Conservation (phyloP, 1,140 invertebrate genomes). For the Rhizoglyphus robini region DNA sequence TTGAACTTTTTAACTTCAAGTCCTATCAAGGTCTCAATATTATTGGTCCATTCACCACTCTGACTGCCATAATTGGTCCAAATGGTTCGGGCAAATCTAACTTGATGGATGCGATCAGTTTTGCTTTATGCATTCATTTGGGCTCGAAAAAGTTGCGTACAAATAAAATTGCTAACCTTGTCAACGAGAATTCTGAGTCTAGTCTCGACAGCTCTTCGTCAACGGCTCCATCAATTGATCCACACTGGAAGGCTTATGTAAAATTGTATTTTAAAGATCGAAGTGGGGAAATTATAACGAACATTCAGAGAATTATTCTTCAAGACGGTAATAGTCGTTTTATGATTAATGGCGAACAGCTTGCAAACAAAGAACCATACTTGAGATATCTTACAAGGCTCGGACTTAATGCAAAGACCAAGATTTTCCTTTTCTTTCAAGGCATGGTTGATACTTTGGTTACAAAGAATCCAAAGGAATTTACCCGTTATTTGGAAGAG, state of each 20-base stretch:
- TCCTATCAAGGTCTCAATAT: neutral
- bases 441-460: neutral
- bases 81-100: slow-evolving; percentile 14
- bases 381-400: neutral
- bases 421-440: slow-evolving; percentile 1
- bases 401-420: neutral
- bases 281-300: too few species aligned
- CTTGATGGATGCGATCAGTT: slow-evolving; percentile 10
- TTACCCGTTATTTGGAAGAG: neutral
- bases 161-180: neutral
- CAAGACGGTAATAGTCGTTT: too few species aligned
- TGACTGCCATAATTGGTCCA: slow-evolving; percentile 3
- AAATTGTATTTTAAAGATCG: neutral
- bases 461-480: neutral
- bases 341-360: too few species aligned
- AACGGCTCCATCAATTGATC: neutral
- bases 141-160: neutral
- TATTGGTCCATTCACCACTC: neutral
- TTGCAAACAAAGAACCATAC: too few species aligned
- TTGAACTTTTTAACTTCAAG: slow-evolving; percentile 10
- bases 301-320: too few species aligned
- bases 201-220: neutral
- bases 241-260: neutral
- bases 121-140: neutral
- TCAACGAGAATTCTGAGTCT: neutral